Percentiles rank a stretch among this genome's conserved stretches.
Conservation (phyloP, 1,140 invertebrate species). For the Teleopsis dalmanni region DNA sequence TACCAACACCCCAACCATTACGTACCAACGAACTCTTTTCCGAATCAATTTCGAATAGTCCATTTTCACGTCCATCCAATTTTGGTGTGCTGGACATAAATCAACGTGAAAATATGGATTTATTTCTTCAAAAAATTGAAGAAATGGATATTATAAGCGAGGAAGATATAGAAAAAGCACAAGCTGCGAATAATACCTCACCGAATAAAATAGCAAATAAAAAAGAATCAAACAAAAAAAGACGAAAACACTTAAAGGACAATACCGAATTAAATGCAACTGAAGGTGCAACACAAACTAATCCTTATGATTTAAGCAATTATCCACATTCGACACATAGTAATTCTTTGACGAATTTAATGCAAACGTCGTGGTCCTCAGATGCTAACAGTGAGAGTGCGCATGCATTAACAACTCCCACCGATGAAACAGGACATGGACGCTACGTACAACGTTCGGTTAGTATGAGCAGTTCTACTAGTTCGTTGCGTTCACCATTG, state of each 20-base stretch:
- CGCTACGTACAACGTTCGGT: constrained; percentile 29
- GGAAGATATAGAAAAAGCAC: constrained; percentile 12
- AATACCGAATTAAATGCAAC: not conserved
- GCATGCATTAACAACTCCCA: constrained; percentile 5
- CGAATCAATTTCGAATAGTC: constrained; percentile 40
- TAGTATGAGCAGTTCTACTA: constrained; percentile 26
- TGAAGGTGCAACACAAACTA: not conserved
- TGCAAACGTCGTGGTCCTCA: constrained; percentile 39
- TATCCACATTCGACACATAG: constrained; percentile 13
- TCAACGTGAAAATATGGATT: constrained; percentile 30
- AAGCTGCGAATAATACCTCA: not conserved
- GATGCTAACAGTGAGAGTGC: constrained; percentile 15
- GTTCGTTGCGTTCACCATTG: constrained; percentile 23
- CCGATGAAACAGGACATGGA: constrained; percentile 7
- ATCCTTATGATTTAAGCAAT: no score
- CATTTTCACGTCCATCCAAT: constrained; percentile 25
- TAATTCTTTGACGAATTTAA: constrained; percentile 34
- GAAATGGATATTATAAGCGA: constrained; percentile 36
- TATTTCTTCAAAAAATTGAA: constrained; percentile 36
- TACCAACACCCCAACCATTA: constrained; percentile 43
- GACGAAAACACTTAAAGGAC: not conserved
- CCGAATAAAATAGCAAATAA: not conserved
- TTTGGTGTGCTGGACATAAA: constrained; percentile 24
- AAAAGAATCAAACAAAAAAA: constrained; percentile 4
- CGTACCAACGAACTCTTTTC: constrained; percentile 38